Conservation (phyloP, 2,888 invertebrate genomes). For the Volucella zonaria region DNA sequence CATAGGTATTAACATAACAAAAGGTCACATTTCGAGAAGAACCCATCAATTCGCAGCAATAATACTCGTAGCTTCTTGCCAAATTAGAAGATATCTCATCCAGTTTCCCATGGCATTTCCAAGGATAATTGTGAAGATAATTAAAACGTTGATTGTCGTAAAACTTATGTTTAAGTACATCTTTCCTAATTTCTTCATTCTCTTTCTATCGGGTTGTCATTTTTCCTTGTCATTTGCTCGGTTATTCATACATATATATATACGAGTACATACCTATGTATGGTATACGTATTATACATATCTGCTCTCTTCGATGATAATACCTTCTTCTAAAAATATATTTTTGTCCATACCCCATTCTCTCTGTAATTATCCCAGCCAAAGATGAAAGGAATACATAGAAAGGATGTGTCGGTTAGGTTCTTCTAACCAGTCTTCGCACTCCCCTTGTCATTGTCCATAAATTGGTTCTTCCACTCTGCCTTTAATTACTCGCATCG, state of each 20-base stretch:
- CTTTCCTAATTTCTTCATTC: conserved; percentile 1
- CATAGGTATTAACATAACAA: no score
- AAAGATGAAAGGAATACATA: conserved; percentile 47
- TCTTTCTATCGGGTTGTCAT: conserved; percentile 4
- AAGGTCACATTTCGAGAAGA: no score
- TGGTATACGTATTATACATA: not conserved
- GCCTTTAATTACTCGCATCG: conserved; percentile 62
- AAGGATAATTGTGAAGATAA: conserved; percentile 63
- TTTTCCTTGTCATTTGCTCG: not conserved
- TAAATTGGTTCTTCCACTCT: conserved; percentile 62
- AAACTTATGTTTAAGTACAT: conserved; percentile 44
- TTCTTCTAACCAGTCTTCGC: conserved; percentile 19
- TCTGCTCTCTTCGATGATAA: conserved; percentile 27
- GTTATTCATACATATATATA: conserved; percentile 8
- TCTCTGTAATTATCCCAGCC: conserved; percentile 54
- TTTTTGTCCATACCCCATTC: conserved; percentile 38
- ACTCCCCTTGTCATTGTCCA: conserved; percentile 36
- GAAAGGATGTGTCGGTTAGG: conserved; percentile 39
- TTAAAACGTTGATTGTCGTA: conserved; percentile 70
- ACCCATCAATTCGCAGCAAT: no score
- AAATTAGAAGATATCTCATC: conserved; percentile 52
- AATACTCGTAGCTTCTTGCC: conserved; percentile 14
- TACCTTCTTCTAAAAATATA: conserved; percentile 36
- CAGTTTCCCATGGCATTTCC: conserved; percentile 40
- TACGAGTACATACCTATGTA: no score